These are phyloP conservation scores for Anticlea derivata DNA, from an alignment of 2,888 invertebrate species.

Conservation along the genomic window DNA sequence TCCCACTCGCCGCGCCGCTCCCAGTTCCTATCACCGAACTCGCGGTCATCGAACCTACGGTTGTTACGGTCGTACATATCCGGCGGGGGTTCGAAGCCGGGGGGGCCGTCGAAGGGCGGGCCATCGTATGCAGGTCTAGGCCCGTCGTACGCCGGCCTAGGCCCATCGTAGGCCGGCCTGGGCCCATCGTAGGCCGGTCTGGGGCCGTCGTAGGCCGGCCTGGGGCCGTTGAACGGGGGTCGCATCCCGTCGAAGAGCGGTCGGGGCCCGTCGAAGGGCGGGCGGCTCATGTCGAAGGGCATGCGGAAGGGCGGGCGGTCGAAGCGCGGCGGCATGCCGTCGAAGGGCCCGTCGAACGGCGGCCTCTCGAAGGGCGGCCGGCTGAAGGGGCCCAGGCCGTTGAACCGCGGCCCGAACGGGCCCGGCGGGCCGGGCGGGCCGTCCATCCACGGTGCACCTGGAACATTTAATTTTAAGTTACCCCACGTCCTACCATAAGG, in stretches of 20 bases:
- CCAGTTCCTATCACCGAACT: conserved; percentile 67
- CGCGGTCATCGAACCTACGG: conserved; percentile 70
- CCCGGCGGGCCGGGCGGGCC: conserved; percentile 58
- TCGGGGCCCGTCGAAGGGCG: conserved; percentile 52
- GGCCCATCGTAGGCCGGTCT: conserved; percentile 63
- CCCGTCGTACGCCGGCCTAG: conserved; percentile 52
- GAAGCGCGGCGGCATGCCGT: conserved; percentile 45
- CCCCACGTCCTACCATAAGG: neutral
- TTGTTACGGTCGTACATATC: conserved; percentile 72
- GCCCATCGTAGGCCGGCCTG: conserved; percentile 46
- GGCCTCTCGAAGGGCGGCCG: conserved; percentile 45
- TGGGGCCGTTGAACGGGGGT: conserved; percentile 57
- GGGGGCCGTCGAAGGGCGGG: conserved; percentile 54
- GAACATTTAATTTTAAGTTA: conserved; percentile 15
- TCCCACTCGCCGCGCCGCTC: conserved; percentile 66
- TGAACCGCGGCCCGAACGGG: conserved; percentile 71
- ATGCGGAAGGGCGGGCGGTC: conserved; percentile 54
- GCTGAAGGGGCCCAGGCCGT: conserved; percentile 70
- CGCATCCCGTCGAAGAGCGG: conserved; percentile 52
- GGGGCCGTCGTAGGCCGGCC: conserved; percentile 52
- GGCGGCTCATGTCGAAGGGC: conserved; percentile 49
- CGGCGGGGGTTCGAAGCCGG: conserved; percentile 46
- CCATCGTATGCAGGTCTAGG: conserved; percentile 49
- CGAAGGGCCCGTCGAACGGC: conserved; percentile 59
- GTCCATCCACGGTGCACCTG: conserved; percentile 74